Base-by-base conservation (phyloP, 1,140 invertebrate genomes). In the Macrotrachela quadricornifera region DNA sequence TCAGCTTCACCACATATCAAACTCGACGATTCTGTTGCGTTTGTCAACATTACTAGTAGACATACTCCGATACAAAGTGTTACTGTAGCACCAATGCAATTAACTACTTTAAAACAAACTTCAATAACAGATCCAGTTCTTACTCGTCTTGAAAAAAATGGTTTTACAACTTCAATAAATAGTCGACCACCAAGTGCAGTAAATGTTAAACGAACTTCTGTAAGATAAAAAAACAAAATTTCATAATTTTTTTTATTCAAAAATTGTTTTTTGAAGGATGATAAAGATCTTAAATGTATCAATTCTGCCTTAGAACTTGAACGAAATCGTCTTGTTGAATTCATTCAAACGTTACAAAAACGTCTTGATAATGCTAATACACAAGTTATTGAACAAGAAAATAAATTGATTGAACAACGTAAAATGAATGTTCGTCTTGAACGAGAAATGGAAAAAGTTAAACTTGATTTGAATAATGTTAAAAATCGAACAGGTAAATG, bases 371-470 rank as follows among this genome's bases (percentile, higher is more conserved):
- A 63, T 40, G 56, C 49, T 21, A 60, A 54, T 17, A 30, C 59
- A 40, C 60, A 59, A 46, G 13, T 57, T 40, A 56, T 56, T 39
- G 61, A 65, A 0, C 44, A 46, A n/a, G 62, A 66, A 44, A 58
- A 53, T 48, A 64, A 67, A 45, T 54, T 67, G 10, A 56, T 60
- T 30, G 49, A 60, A 16, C 61, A 64, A 21, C 59, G 61, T 49
- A 51, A 59, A 13, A 63, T 55, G 21, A 62, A 60, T 56, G 66
- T 61, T 6, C 48, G 60, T 39, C 56, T 68, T 17, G 67, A 68
- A 50, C 68, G 68, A 61, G 63, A 65, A 52, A 38, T 67, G 12
- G 67, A 62, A 13, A 63, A 61, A 56, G 55, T 58, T 15, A 65
- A 62, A 51, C 48, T 65, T 16, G 62, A 67, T 43, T 38, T 50